Percentiles rank a stretch among this genome's conserved stretches.
Conservation (phyloP, 2,797 vertebrate species). For the Rhinichthys osculus region DNA sequence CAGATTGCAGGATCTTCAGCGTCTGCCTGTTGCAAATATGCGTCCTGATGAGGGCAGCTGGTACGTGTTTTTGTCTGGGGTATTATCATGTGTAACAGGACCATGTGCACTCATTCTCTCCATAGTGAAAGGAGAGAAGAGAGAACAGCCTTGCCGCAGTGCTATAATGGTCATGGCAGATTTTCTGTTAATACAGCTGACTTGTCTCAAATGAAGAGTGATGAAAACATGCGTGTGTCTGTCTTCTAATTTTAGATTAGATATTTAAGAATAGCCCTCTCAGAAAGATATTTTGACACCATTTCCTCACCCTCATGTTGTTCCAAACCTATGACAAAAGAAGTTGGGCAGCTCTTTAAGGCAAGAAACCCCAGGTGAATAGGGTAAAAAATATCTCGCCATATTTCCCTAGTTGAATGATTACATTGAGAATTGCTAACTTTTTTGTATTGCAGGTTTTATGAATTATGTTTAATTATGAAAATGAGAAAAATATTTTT, state of each 20-base stretch:
- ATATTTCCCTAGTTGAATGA: not conserved
- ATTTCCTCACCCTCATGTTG: not conserved
- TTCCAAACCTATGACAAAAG: not conserved
- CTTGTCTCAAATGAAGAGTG: not conserved
- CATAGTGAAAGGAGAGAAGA: slow-evolving; percentile 33
- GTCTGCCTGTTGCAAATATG: slow-evolving; percentile 34
- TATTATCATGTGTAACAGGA: slow-evolving; percentile 31
- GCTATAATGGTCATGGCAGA: slow-evolving; percentile 23
- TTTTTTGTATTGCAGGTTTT: not conserved
- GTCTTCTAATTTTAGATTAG: not conserved
- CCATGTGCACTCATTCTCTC: not conserved
- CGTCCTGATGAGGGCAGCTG: slow-evolving; percentile 53
- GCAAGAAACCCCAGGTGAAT: not conserved
- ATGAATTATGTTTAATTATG: not conserved
- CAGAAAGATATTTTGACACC: not conserved
- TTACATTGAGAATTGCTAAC: not conserved
- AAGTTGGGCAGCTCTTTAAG: not conserved
- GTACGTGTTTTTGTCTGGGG: slow-evolving; percentile 29
- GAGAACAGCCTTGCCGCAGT: not conserved
- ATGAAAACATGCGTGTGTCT: not conserved
- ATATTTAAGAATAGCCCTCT: not conserved
- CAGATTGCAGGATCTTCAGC: slow-evolving; percentile 55
- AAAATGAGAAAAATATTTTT: not conserved
- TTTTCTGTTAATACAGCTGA: slow-evolving; percentile 17
- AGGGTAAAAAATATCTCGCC: not conserved